phyloP scores from a whole-genome alignment of 2,113 vertebrate species.

The Marcusenius ussheri region DNA sequence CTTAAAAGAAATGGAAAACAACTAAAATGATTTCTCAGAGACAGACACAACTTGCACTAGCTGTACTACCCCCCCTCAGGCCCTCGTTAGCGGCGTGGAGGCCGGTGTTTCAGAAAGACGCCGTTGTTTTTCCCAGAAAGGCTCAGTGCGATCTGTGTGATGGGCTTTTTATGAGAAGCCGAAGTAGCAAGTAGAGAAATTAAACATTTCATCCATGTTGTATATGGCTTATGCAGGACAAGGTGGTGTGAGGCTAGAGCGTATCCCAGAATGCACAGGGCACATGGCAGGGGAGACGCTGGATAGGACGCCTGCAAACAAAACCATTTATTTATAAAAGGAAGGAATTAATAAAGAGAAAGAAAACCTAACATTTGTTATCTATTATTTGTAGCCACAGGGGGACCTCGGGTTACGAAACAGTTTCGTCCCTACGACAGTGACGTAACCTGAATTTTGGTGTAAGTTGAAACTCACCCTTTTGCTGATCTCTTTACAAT shows the following conservation, averaged over 20 bases:
- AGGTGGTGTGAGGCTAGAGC: not conserved
- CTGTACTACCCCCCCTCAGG: not conserved
- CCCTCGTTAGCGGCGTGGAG: not conserved
- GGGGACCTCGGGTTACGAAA: too few species aligned
- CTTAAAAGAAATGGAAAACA: not conserved
- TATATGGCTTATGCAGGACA: not conserved
- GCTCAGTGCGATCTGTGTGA: not conserved
- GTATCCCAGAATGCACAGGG: not conserved
- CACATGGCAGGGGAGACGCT: not conserved
- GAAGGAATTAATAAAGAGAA: not conserved
- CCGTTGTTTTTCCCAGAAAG: not conserved
- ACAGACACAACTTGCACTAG: not conserved
- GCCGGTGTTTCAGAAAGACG: not conserved
- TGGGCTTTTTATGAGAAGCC: not conserved
- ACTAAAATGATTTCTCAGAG: not conserved
- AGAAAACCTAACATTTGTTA: not conserved
- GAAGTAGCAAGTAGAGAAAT: not conserved
- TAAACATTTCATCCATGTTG: not conserved
- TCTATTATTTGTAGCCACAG: not conserved
- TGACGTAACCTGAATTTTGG: too few species aligned
- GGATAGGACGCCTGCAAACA: not conserved
- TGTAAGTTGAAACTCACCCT: too few species aligned
- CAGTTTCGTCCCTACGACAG: too few species aligned
- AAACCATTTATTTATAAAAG: not conserved
- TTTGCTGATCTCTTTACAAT: too few species aligned